These are phyloP conservation scores for Strix uralensis DNA, from an alignment of 2,113 vertebrate genomes.

Conservation along the genomic window DNA sequence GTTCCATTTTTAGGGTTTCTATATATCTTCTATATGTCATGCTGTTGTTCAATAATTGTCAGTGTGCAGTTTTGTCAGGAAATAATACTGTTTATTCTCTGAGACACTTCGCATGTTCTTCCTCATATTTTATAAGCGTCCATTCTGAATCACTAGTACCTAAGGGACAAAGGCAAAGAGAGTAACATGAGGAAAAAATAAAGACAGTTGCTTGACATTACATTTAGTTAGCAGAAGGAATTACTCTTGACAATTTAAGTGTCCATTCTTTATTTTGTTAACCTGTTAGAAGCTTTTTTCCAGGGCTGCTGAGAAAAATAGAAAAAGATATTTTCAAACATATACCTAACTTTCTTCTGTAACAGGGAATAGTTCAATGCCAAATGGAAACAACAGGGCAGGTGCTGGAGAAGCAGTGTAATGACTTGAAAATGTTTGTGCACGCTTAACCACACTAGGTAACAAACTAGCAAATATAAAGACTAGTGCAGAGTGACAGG, in stretches of 20 bases:
- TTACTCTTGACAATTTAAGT: background rate
- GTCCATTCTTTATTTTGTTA: background rate
- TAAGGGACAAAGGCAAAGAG: constrained; percentile 7
- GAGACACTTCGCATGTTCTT: constrained; percentile 27
- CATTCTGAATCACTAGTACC: constrained; percentile 30
- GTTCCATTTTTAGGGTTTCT: constrained; percentile 44
- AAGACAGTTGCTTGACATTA: background rate
- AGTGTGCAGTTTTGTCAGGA: constrained; percentile 24
- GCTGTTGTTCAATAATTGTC: constrained; percentile 11
- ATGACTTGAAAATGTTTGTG: background rate
- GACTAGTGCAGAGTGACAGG: background rate
- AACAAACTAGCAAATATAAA: background rate
- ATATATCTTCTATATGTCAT: constrained; percentile 9
- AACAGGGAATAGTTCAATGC: background rate
- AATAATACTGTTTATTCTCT: constrained; percentile 55
- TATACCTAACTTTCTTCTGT: background rate
- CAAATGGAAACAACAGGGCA: background rate
- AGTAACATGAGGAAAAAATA: background rate
- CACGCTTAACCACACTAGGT: background rate
- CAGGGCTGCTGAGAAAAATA: background rate
- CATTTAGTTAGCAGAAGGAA: background rate
- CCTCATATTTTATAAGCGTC: constrained; percentile 46
- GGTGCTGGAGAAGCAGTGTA: background rate
- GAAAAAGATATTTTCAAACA: background rate
- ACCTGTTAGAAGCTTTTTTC: background rate